Conservation (phyloP, 2,888 invertebrate species). For the Cosmia trapezina region DNA sequence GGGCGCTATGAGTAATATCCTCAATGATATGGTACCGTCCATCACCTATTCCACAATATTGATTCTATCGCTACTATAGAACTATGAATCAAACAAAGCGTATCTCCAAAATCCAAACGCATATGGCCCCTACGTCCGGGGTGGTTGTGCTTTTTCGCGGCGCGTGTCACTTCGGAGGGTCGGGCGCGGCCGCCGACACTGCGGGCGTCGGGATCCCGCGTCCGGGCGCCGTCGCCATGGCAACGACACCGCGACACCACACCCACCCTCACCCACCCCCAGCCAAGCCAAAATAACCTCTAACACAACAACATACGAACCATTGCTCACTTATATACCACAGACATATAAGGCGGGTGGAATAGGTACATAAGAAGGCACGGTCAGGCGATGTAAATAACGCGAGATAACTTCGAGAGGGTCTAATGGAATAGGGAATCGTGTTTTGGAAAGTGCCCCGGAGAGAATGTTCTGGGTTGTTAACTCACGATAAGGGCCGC, state of each 20-base stretch:
- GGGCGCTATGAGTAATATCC: background rate
- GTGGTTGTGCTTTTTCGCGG: slow-evolving; percentile 90
- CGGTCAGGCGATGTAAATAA: slow-evolving; percentile 90
- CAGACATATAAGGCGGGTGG: slow-evolving; percentile 83
- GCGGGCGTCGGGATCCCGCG: slow-evolving; percentile 91
- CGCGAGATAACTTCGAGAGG: slow-evolving; percentile 89
- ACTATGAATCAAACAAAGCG: background rate
- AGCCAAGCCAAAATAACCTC: slow-evolving; percentile 76
- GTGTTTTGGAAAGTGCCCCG: slow-evolving; percentile 88
- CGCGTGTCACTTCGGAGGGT: slow-evolving; percentile 90
- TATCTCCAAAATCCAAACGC: slow-evolving; percentile 33
- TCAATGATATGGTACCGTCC: background rate
- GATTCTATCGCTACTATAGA: too few relatives aligned
- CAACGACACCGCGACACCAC: slow-evolving; percentile 90
- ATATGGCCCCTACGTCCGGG: slow-evolving; percentile 74
- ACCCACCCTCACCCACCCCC: slow-evolving; percentile 72
- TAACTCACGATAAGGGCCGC: slow-evolving; percentile 77
- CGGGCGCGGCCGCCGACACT: slow-evolving; percentile 90
- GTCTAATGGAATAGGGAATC: slow-evolving; percentile 90
- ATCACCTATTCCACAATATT: background rate
- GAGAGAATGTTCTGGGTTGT: slow-evolving; percentile 87
- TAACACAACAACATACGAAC: slow-evolving; percentile 77
- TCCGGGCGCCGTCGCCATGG: slow-evolving; percentile 91
- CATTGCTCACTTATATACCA: slow-evolving; percentile 85
- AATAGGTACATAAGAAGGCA: slow-evolving; percentile 86